Evolutionary conservation across 2,888 invertebrate species (phyloP).

Genomic region (Drosophila conformis): DNA sequence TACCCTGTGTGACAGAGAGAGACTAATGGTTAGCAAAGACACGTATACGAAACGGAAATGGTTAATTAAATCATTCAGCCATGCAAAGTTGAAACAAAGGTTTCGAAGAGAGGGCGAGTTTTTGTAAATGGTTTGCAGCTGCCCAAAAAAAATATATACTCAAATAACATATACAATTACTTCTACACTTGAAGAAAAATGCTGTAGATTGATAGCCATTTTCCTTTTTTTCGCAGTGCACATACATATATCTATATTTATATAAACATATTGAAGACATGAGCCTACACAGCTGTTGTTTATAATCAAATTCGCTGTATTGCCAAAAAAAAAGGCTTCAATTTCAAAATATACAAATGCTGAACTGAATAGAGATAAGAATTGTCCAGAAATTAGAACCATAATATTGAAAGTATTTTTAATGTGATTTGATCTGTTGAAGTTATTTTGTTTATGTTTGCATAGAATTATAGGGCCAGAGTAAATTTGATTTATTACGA

Average conservation of each 20-base stretch:
- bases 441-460: background rate
- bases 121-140: background rate
- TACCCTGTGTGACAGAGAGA: conserved; percentile 74
- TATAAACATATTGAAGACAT: background rate
- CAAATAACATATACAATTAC: background rate
- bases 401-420: background rate
- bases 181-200: background rate
- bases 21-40: background rate
- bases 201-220: background rate
- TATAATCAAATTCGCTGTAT: background rate
- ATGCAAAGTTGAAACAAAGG: background rate
- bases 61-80: conserved; percentile 28
- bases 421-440: background rate
- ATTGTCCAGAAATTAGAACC: background rate
- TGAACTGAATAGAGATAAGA: background rate
- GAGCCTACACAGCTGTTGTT: background rate
- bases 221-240: background rate
- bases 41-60: conserved; percentile 9
- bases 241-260: conserved; percentile 1
- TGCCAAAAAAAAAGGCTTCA: background rate
- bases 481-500: background rate
- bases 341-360: background rate
- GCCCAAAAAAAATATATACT: background rate
- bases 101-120: background rate
- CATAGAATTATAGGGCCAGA: background rate